Percentiles rank a stretch among this genome's conserved stretches.
These are phyloP conservation scores for Athetis lepigone DNA, from an alignment of 2,888 invertebrate species.

Conservation along the genomic window DNA sequence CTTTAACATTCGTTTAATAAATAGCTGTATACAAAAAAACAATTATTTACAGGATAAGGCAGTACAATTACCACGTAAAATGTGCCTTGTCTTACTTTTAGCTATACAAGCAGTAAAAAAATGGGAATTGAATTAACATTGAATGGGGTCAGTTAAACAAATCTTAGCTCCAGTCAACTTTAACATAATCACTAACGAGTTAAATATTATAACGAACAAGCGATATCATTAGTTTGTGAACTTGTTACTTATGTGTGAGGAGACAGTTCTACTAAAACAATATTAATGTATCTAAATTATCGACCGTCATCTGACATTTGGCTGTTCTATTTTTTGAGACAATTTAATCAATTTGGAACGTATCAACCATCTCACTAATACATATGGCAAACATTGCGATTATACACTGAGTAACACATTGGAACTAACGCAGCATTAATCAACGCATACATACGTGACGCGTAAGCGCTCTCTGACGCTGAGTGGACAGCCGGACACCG, in stretches of 20 bases:
- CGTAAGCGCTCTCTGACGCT: slow-evolving; percentile 54
- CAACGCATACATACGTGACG: slow-evolving; percentile 62
- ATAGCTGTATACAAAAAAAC: slow-evolving; percentile 91
- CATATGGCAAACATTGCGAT: slow-evolving; percentile 87
- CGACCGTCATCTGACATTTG: slow-evolving; percentile 72
- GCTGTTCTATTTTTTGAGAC: slow-evolving; percentile 77
- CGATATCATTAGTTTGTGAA: slow-evolving; percentile 89
- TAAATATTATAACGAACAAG: slow-evolving; percentile 88
- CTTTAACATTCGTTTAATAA: slow-evolving; percentile 90
- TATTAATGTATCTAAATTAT: slow-evolving; percentile 69
- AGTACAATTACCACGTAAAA: slow-evolving; percentile 89
- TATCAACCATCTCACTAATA: slow-evolving; percentile 87
- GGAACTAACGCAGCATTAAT: slow-evolving; percentile 66
- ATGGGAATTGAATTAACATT: slow-evolving; percentile 83
- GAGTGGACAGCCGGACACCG: slow-evolving; percentile 32
- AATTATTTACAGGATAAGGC: slow-evolving; percentile 91
- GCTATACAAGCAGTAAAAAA: slow-evolving; percentile 90
- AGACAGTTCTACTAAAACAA: slow-evolving; percentile 72
- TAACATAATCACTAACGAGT: slow-evolving; percentile 87
- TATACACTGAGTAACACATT: slow-evolving; percentile 70
- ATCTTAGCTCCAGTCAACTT: slow-evolving; percentile 86
- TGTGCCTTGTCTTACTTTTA: slow-evolving; percentile 87
- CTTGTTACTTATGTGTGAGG: slow-evolving; percentile 80
- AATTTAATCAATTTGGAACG: slow-evolving; percentile 79
- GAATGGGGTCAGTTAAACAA: slow-evolving; percentile 82